Percentiles rank a stretch among this genome's conserved stretches.
Evolutionary conservation across 1,140 invertebrate genomes (phyloP).

Genomic region (Papilio polyxenes): DNA sequence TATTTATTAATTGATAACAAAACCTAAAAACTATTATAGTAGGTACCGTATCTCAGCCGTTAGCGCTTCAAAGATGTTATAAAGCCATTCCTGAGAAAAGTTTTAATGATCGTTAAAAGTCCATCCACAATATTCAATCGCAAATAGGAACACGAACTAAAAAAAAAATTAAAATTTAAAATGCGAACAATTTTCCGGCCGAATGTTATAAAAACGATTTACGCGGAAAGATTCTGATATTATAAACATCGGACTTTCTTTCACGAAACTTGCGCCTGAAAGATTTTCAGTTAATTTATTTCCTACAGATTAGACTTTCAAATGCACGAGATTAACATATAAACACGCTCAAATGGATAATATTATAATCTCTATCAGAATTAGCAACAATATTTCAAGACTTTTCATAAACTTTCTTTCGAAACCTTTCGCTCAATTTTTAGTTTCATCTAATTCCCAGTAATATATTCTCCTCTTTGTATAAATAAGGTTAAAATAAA

Average conservation of each 20-base stretch:
- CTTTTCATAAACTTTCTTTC: background rate
- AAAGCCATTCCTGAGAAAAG: conserved; percentile 14
- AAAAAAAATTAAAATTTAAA: conserved; percentile 33
- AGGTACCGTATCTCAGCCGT: background rate
- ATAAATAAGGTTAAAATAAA: conserved; percentile 19
- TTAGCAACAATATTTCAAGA: background rate
- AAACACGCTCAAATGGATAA: background rate
- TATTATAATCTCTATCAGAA: background rate
- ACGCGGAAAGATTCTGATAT: conserved; percentile 4
- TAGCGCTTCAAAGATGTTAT: background rate
- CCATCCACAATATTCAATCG: conserved; percentile 31
- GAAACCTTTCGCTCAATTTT: background rate
- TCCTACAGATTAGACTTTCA: background rate
- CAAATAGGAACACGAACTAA: conserved; percentile 11
- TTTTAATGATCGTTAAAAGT: conserved; percentile 38
- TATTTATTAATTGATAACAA: background rate
- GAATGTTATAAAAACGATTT: conserved; percentile 33
- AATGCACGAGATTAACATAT: background rate
- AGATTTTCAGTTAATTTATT: conserved; percentile 11
- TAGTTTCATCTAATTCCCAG: conserved; percentile 2
- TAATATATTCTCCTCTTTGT: background rate
- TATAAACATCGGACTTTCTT: conserved; percentile 18
- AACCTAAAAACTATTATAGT: background rate
- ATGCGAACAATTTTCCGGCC: conserved; percentile 26
- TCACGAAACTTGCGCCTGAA: background rate